Base-by-base conservation (phyloP, 2,797 vertebrate species). In the Pristis pectinata region DNA sequence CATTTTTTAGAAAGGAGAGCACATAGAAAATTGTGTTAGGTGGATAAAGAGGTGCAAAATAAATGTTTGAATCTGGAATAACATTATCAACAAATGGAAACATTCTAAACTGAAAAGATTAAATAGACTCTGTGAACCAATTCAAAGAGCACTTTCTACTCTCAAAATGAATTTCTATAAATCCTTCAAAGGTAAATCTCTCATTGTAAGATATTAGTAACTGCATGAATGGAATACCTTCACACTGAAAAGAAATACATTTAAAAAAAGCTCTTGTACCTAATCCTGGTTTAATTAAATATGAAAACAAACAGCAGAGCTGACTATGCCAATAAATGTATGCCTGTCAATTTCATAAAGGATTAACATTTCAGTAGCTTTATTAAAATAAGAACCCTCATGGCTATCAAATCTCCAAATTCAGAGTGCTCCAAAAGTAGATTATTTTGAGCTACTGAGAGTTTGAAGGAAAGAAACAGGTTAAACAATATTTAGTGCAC, bases 271-370 rank as follows among this genome's bases (percentile, higher is more conserved):
- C 95, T 95, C 95, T 95, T 96, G 95, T 95, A 95, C 96, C 96
- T 97, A 96, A 97, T 97, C 96, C 96, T 95, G 80, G 95, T 95
- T 96, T 96, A 97, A 97, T 97, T 97, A 96, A 95, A 96, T 95
- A 95, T 49, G 95, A 95, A 83, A 95, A 95, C 95, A 96, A 96
- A 96, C 96, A 97, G 95, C 95, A 95, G 95, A 95, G 95, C 95
- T 37, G 95, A 74, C 95, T 94, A 96, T 95, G 95, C 95, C 95
- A 96, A 95, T 96, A 95, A 95, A 94, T 59, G 95, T 91, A 96
- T 96, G 97, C 95, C 95, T 96, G 96, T 95, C 95, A 95, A 96
- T 96, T 96, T 95, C 97, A 95, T 94, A 95, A 95, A 97, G 96
- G 96, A 97, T 93, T 72, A 49, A 24, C 89, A 92, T 49, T 70